Percentiles rank a stretch among this genome's conserved stretches.
phyloP scores from a whole-genome alignment of 2,797 vertebrate species.

The Lerista edwardsae region DNA sequence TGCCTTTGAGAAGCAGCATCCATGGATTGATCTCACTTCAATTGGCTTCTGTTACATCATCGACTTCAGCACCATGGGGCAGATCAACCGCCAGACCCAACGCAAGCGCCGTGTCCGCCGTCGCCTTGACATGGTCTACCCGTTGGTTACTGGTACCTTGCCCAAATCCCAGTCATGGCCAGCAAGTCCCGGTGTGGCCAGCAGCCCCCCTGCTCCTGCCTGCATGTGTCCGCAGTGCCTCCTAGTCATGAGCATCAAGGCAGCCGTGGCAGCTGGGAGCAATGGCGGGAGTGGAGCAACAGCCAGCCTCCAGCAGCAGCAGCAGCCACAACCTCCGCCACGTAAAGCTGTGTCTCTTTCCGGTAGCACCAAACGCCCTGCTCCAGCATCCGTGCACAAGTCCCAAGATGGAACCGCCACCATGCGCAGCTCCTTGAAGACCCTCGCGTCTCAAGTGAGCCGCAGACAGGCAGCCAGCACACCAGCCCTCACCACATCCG shows the following conservation, averaged over 20 bases:
- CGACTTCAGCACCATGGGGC: slow-evolving; percentile 92
- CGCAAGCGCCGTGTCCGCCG: slow-evolving; percentile 88
- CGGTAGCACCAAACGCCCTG: slow-evolving; percentile 43
- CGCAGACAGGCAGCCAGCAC: slow-evolving; percentile 65
- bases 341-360: slow-evolving; percentile 68
- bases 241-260: slow-evolving; percentile 90
- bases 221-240: slow-evolving; percentile 94
- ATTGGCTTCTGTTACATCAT: slow-evolving; percentile 93
- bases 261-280: slow-evolving; percentile 51
- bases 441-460: slow-evolving; percentile 73
- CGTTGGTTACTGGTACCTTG: slow-evolving; percentile 83
- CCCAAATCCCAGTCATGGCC: slow-evolving; percentile 83
- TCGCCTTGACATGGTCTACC: slow-evolving; percentile 89
- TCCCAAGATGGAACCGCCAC: not conserved
- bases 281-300: not conserved
- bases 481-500: slow-evolving; percentile 42
- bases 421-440: slow-evolving; percentile 66
- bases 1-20: slow-evolving; percentile 86
- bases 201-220: slow-evolving; percentile 52
- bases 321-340: not conserved
- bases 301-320: slow-evolving; percentile 66
- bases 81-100: slow-evolving; percentile 94
- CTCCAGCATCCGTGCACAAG: slow-evolving; percentile 69
- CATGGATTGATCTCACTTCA: slow-evolving; percentile 90
- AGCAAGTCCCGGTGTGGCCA: slow-evolving; percentile 64